Evolutionary conservation across 2,113 vertebrate genomes (phyloP), one percentile per base, ranked within the genome.

Genomic region (Hydropotes inermis): DNA sequence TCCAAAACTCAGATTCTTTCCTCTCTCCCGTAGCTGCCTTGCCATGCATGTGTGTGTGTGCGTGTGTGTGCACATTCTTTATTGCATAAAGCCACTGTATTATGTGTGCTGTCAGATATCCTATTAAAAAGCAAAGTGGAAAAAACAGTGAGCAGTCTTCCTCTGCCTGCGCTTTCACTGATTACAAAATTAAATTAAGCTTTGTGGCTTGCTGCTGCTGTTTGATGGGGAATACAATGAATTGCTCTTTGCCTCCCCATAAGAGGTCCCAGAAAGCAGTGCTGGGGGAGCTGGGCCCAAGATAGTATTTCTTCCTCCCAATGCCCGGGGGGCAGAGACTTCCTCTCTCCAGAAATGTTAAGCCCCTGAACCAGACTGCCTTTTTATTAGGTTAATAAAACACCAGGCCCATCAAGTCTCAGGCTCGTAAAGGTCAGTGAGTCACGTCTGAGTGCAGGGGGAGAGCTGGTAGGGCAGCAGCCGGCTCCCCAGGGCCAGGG

Each of bases 371-470:
- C 94, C 84, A 85, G 95, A 83, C 96, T 92, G 96, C 83, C 96
- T 95, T 98, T 98, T 98, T 98, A 98, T 98, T 98, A 98, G 95
- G 94, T 97, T 98, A 98, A 98, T 98, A 98, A 98, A 98, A 98
- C 97, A 98, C 97, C 93, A 97, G 98, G 55, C 92, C 97, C 96
- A 98, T 98, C 98, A 98, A 98, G 97, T 97, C 97, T 91, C 95
- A 45, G 95, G 93, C 97, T 97, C 13, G 78, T 98, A 98, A 98
- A 98, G 98, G 98, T 98, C 98, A 97, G 87, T 94, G 97, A 98
- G 98, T 97, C 98, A 98, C 76, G 17, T 95, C 74, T 85, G 82
- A 96, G 98, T 92, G 97, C 82, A 82, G 79, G 82, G 82, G 96
- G 79, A 93, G 95, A 97, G 52, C 89, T 50, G 3, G 85, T 28